These are phyloP conservation scores for Leptinotarsa peninsularis DNA, from an alignment of 2,888 invertebrate species.

Conservation along the genomic window DNA sequence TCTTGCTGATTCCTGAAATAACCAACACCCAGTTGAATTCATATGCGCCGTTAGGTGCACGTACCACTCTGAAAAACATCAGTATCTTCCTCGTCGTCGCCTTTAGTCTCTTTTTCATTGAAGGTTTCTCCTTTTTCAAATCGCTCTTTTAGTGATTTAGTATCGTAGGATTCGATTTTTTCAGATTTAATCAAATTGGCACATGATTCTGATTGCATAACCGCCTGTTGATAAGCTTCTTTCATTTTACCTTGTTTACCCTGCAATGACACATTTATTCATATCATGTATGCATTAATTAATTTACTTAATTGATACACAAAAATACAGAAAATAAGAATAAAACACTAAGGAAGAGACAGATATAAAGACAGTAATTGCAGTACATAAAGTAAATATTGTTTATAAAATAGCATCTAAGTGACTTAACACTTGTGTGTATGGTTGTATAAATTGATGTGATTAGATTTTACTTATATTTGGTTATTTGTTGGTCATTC, in stretches of 20 bases:
- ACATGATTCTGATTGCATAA: slow-evolving; percentile 78
- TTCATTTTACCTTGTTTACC: slow-evolving; percentile 91
- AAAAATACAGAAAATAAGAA: too few relatives aligned
- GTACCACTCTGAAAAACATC: slow-evolving; percentile 85
- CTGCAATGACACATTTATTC: slow-evolving; percentile 65
- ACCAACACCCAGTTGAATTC: background rate
- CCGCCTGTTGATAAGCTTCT: slow-evolving; percentile 92
- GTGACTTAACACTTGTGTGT: too few relatives aligned
- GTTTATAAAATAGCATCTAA: too few relatives aligned
- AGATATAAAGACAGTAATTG: too few relatives aligned
- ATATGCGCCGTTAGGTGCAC: slow-evolving; percentile 32
- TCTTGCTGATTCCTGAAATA: slow-evolving; percentile 81
- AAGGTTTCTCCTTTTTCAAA: slow-evolving; percentile 83
- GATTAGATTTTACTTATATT: too few relatives aligned
- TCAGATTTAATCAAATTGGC: slow-evolving; percentile 68
- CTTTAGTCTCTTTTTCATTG: slow-evolving; percentile 70
- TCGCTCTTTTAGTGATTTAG: slow-evolving; percentile 73
- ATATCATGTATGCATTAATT: too few relatives aligned
- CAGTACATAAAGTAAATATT: too few relatives aligned
- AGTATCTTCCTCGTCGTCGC: slow-evolving; percentile 74
- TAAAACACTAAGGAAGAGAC: too few relatives aligned
- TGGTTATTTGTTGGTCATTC: too few relatives aligned
- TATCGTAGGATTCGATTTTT: slow-evolving; percentile 70
- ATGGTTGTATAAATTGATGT: too few relatives aligned
- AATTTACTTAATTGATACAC: too few relatives aligned